Base-by-base conservation (phyloP, 2,797 vertebrate genomes). In the Vespertilio murinus region DNA sequence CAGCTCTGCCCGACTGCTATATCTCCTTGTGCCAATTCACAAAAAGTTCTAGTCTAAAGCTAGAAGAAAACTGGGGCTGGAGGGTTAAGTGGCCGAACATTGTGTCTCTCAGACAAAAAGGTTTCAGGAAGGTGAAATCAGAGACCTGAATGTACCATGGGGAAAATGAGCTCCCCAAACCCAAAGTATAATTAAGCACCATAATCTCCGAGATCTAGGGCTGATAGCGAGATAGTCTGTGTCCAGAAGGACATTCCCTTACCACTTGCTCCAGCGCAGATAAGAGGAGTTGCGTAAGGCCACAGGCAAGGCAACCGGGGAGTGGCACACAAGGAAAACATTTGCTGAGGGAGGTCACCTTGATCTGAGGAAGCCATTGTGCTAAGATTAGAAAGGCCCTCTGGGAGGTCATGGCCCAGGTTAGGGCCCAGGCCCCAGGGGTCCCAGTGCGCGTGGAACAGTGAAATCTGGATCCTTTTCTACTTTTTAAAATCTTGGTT, bases 321-420 rank as follows among this genome's bases (percentile, higher is more conserved):
- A 49, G 47, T 8, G 1, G 2, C 28, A 4, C 79, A 30, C 42
- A 47, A 70, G 85, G 33, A 88, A 96, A 84, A 67, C 75, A 74
- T 14, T 77, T 12, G 5, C n/a, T 38, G 40, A 82, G 79, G 28
- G 56, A 96, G 89, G 89, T 93, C 93, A 83, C 95, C 80, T 88
- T 80, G 84, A 61, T 92, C 59, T 49, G 30, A 96, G 91, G 84
- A 94, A 90, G 40, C 54, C 81, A 65, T n/a, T 92, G 78, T 95
- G 54, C 84, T 94, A 88, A 94, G 86, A 78, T 90, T 88, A 92
- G 94, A 91, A 28, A 0, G 2, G 12, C 28, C 42, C 54, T 49
- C 8, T 0, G 18, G 61, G 69, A 61, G 56, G 38, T 83, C 70
- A 65, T 0, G 25, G 56, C 85, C 54, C 74, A 65, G 87, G 33